phyloP scores from a whole-genome alignment of 2,888 invertebrate genomes.

The Dryadula phaetusa region DNA sequence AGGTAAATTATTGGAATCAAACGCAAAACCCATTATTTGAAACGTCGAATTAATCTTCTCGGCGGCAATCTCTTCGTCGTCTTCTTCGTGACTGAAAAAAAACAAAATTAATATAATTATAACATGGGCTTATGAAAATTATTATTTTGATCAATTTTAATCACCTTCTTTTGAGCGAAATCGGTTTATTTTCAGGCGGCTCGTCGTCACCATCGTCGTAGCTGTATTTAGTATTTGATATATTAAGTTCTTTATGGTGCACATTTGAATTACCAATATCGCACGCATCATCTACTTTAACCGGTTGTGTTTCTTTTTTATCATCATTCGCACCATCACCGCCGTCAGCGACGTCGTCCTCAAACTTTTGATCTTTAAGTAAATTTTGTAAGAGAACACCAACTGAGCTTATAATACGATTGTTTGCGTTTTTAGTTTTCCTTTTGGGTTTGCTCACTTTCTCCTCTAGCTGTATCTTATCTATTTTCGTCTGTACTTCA shows the following conservation, averaged over 20 bases:
- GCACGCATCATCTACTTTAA: constrained; percentile 3
- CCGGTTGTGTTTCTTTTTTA: constrained; percentile 38
- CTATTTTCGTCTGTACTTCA: constrained; percentile 63
- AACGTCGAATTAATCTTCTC: constrained; percentile 87
- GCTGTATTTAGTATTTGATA: constrained; percentile 48
- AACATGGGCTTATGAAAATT: neutral
- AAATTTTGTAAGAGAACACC: constrained; percentile 84
- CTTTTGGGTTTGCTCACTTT: constrained; percentile 58
- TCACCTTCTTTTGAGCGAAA: constrained; percentile 83
- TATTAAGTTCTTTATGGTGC: constrained; percentile 27
- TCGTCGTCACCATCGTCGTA: constrained; percentile 75
- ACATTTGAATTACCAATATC: constrained; percentile 20
- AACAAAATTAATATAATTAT: constrained; percentile 25
- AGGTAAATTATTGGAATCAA: constrained; percentile 63
- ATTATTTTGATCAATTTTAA: neutral
- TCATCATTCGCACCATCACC: constrained; percentile 54
- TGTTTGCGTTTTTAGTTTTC: constrained; percentile 59
- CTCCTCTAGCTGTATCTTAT: constrained; percentile 58
- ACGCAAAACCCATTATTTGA: constrained; percentile 85
- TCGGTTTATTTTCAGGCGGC: constrained; percentile 79
- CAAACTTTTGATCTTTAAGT: constrained; percentile 69
- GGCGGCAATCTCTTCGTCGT: constrained; percentile 74
- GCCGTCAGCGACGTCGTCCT: constrained; percentile 60
- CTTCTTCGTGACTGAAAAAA: constrained; percentile 83
- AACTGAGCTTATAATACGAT: constrained; percentile 79